Conservation (phyloP, 2,797 vertebrate species). For the Pitangus sulphuratus region DNA sequence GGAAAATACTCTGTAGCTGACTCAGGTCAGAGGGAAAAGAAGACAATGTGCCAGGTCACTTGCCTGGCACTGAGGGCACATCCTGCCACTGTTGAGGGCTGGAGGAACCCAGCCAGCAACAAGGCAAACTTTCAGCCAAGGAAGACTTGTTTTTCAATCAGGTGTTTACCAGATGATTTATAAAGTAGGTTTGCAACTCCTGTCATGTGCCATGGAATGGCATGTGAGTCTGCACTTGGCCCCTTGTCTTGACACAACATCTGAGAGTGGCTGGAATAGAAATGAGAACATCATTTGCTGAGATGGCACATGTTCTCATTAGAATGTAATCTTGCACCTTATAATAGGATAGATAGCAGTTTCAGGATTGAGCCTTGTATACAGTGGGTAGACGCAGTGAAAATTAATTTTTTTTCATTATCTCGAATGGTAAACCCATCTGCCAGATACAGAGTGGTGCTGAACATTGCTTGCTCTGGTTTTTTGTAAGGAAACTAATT, state of each 20-base stretch:
- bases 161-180: background rate
- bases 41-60: background rate
- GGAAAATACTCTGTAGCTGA: background rate
- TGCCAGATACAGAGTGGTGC: slow-evolving; percentile 66
- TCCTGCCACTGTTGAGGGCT: accelerated
- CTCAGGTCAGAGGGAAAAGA: background rate
- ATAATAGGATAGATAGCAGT: slow-evolving; percentile 69
- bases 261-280: background rate
- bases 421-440: slow-evolving; percentile 57
- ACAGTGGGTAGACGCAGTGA: slow-evolving; percentile 75
- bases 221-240: background rate
- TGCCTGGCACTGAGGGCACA: accelerated
- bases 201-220: background rate
- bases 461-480: slow-evolving; percentile 60
- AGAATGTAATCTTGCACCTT: slow-evolving; percentile 58
- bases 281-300: background rate
- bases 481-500: slow-evolving; percentile 49
- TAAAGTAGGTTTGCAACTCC: background rate
- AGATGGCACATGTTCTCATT: slow-evolving; percentile 25
- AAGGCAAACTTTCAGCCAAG: background rate
- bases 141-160: background rate
- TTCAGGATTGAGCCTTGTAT: slow-evolving; percentile 72
- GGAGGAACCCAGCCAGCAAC: background rate
- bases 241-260: background rate
- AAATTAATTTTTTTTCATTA: slow-evolving; percentile 76